A percentile compares a stretch with the other conserved stretches of the same genome.
Conservation (phyloP, 2,797 vertebrate species). For the Acridotheres tristis region DNA sequence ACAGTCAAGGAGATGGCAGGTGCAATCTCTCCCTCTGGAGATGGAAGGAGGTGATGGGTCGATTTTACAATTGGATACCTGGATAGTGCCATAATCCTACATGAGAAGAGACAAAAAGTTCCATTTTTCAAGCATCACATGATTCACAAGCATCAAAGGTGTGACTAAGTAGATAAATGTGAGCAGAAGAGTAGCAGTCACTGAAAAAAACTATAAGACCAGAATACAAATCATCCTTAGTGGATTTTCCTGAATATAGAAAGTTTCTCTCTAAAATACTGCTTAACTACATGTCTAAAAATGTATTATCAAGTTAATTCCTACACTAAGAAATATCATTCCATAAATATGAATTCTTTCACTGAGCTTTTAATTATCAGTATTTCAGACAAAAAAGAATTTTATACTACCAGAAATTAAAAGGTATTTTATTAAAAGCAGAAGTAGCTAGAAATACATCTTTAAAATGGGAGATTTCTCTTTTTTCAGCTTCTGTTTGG, state of each 20-base stretch:
- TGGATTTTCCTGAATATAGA: neutral
- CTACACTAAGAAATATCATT: neutral
- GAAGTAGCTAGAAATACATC: neutral
- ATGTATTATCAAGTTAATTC: neutral
- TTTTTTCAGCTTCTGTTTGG: neutral
- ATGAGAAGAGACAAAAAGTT: neutral
- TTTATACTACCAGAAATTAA: neutral
- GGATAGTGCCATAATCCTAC: conserved; percentile 76
- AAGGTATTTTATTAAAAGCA: neutral
- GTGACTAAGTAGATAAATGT: neutral
- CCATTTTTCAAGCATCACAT: neutral
- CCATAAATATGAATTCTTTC: neutral
- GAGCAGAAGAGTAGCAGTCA: neutral
- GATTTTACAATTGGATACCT: conserved; percentile 75
- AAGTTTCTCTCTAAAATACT: neutral
- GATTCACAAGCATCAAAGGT: neutral
- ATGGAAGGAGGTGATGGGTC: conserved; percentile 76
- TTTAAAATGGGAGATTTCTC: neutral
- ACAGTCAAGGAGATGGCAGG: conserved; percentile 76
- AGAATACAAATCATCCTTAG: neutral
- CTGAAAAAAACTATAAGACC: neutral
- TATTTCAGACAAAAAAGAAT: neutral
- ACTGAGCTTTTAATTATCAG: neutral
- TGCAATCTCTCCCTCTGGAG: conserved; percentile 78
- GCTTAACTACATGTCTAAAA: neutral